Percentiles rank a stretch among this genome's conserved stretches.
Evolutionary conservation across 2,888 invertebrate species (phyloP).

Genomic region (Limnephilus lunatus): DNA sequence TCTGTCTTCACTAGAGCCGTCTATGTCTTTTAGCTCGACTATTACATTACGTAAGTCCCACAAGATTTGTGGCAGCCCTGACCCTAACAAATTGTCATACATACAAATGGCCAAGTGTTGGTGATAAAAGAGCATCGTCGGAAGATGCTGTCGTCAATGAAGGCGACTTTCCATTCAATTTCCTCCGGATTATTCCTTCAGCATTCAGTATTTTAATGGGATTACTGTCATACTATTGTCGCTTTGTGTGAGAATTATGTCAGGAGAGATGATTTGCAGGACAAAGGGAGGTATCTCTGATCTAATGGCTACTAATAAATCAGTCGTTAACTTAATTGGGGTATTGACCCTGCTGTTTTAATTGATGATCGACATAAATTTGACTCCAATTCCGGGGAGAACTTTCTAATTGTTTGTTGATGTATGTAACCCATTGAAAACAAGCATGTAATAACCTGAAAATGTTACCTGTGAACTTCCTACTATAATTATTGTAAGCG

Average conservation of each 20-base stretch:
- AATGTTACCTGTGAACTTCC: too few relatives aligned
- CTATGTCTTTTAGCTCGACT: too few relatives aligned
- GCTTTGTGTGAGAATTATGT: not conserved
- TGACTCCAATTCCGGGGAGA: too few relatives aligned
- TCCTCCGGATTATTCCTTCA: conserved; percentile 13
- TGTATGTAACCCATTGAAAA: too few relatives aligned
- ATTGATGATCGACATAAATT: not conserved
- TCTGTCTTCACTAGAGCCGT: too few relatives aligned
- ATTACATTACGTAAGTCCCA: not conserved
- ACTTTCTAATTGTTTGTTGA: too few relatives aligned
- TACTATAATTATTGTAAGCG: too few relatives aligned
- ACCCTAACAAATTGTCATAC: conserved; percentile 19
- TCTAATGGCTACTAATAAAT: not conserved
- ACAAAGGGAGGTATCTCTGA: not conserved
- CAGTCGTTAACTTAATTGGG: not conserved
- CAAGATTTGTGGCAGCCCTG: not conserved
- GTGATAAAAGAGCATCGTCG: conserved; percentile 23
- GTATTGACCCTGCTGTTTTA: not conserved
- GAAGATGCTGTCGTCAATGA: conserved; percentile 15
- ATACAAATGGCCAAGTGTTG: conserved; percentile 18
- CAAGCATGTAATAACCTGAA: too few relatives aligned
- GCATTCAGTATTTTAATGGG: conserved; percentile 8
- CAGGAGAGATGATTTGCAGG: not conserved
- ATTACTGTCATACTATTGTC: not conserved
- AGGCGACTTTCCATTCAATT: not conserved